phyloP scores from a whole-genome alignment of 2,797 vertebrate genomes.

The Scarus forsteni region DNA sequence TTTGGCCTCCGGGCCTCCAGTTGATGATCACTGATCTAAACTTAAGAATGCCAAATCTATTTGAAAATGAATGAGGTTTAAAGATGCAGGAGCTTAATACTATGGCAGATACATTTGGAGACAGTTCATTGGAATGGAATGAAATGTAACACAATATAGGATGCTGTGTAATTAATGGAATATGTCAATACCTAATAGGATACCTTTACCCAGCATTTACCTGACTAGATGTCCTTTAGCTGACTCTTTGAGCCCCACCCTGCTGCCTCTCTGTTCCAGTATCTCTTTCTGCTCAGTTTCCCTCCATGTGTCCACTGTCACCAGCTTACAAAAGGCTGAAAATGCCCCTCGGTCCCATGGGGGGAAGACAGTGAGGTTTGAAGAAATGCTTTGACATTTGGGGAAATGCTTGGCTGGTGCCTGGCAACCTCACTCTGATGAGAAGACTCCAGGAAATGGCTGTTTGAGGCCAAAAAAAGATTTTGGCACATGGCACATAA shows the following conservation, averaged over 20 bases:
- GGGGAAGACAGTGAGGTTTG: not conserved
- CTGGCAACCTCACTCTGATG: constrained; percentile 1
- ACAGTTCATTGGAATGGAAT: too few species aligned
- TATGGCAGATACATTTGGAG: too few species aligned
- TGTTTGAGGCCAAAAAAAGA: not conserved
- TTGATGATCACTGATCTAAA: too few species aligned
- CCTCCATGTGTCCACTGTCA: not conserved
- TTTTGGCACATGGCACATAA: not conserved
- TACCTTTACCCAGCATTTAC: too few species aligned
- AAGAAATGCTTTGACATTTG: constrained; percentile 13
- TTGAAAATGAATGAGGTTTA: too few species aligned
- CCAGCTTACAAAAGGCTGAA: not conserved
- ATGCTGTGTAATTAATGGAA: too few species aligned
- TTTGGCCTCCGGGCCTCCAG: too few species aligned
- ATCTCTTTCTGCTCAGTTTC: constrained; percentile 1
- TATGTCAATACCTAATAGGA: too few species aligned
- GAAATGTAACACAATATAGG: too few species aligned
- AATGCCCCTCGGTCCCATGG: not conserved
- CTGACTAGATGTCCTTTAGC: not conserved
- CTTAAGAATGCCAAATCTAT: too few species aligned
- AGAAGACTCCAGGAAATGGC: not conserved
- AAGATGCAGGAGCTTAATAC: too few species aligned
- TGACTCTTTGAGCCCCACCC: not conserved
- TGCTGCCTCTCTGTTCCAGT: not conserved
- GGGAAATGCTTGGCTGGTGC: constrained; percentile 5